Evolutionary conservation across 2,113 vertebrate genomes (phyloP).

Genomic region (Hypocryptadius cinnamomeus): DNA sequence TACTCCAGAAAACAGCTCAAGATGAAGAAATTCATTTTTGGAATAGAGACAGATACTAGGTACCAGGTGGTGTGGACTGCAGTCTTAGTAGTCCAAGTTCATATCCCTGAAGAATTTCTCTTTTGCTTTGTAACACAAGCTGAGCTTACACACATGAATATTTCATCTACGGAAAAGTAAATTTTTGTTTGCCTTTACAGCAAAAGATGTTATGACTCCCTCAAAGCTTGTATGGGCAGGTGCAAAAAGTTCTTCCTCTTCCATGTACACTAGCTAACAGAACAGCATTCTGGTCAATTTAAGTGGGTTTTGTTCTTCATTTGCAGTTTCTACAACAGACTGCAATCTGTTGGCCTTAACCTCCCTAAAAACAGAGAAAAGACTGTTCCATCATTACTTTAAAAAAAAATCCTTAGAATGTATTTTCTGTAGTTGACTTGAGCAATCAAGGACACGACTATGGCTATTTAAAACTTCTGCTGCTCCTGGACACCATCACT

Average conservation of each 20-base stretch:
- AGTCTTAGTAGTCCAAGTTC: not conserved
- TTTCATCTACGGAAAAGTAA: not conserved
- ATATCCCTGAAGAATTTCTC: not conserved
- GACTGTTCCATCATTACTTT: not conserved
- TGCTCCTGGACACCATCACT: not conserved
- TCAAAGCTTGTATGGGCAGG: not conserved
- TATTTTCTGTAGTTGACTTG: not conserved
- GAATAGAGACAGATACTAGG: not conserved
- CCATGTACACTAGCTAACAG: not conserved
- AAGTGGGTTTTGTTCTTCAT: not conserved
- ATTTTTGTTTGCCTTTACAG: not conserved
- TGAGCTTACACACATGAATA: not conserved
- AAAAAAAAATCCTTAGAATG: not conserved
- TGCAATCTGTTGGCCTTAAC: not conserved
- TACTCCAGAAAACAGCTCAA: not conserved
- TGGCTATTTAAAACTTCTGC: not conserved
- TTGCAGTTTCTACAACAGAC: not conserved
- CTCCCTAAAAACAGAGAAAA: not conserved
- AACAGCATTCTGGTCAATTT: not conserved
- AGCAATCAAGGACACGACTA: not conserved
- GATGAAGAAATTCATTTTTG: not conserved
- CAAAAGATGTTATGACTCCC: not conserved
- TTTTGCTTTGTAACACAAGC: not conserved
- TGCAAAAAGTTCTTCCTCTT: not conserved
- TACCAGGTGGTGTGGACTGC: not conserved